Conservation (phyloP, 1,140 invertebrate species). For the Dysdera silvatica region DNA sequence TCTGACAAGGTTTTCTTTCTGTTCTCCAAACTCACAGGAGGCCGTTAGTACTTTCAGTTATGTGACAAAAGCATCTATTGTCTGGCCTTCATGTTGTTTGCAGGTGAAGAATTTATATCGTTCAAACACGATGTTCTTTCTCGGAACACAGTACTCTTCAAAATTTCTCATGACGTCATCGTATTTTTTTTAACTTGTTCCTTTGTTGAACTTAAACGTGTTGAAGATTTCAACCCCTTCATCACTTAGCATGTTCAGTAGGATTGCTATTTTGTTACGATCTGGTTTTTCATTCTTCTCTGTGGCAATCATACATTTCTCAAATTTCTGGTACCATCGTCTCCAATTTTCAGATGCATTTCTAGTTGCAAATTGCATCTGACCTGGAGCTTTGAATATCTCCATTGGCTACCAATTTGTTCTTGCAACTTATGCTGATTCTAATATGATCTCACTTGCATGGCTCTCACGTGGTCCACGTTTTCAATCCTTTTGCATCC, state of each 20-base stretch:
- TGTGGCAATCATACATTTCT: neutral
- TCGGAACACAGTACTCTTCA: neutral
- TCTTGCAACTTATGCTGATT: no score
- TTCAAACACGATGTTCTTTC: neutral
- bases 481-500: no score
- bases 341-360: neutral
- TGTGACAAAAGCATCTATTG: conserved; percentile 42
- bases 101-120: conserved; percentile 3
- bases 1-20: conserved; percentile 40
- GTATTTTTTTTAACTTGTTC: neutral
- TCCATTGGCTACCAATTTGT: no score
- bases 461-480: no score
- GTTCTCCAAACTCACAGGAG: conserved; percentile 39
- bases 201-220: neutral
- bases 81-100: conserved; percentile 24
- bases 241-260: neutral
- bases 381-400: no score
- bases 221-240: conserved; percentile 7
- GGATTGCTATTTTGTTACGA: neutral
- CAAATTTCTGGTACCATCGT: neutral
- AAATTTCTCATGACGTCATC: neutral
- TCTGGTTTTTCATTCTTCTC: neutral
- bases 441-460: no score
- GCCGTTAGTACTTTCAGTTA: conserved; percentile 38
- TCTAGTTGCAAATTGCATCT: no score